Percentiles rank a stretch among this genome's conserved stretches.
These are phyloP conservation scores for Tinamus guttatus DNA, from an alignment of 2,113 vertebrate genomes.

Conservation along the genomic window DNA sequence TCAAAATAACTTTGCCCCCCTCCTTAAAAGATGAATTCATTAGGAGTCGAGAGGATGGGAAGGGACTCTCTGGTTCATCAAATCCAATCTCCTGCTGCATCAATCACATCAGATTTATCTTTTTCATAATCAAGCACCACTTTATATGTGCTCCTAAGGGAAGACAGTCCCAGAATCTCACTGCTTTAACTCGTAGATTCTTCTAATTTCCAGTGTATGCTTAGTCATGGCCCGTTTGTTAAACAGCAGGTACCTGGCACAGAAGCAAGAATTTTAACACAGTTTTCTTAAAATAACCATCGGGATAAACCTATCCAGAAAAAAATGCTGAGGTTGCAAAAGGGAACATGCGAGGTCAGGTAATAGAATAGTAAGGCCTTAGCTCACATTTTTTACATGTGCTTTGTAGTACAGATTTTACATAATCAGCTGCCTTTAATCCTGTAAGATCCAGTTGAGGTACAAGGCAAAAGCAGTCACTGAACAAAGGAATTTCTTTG, in stretches of 20 bases:
- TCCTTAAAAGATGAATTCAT: constrained; percentile 5
- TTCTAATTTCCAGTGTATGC: constrained; percentile 43
- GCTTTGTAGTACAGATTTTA: neutral
- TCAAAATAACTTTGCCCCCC: neutral
- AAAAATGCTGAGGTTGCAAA: constrained; percentile 23
- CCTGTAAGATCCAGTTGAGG: neutral
- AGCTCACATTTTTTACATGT: neutral
- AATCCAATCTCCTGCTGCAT: constrained; percentile 42
- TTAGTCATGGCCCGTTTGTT: constrained; percentile 57
- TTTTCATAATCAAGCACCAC: constrained; percentile 54
- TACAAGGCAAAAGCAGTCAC: neutral
- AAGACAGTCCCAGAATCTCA: constrained; percentile 27
- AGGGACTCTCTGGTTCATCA: constrained; percentile 55
- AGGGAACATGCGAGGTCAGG: neutral
- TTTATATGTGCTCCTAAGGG: constrained; percentile 41
- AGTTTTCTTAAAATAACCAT: constrained; percentile 58
- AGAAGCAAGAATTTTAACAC: constrained; percentile 45
- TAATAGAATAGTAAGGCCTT: neutral
- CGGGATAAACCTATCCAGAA: constrained; percentile 1
- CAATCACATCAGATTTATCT: constrained; percentile 55
- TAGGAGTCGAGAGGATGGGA: neutral
- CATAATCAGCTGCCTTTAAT: neutral
- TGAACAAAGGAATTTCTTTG: neutral
- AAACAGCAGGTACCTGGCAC: constrained; percentile 36
- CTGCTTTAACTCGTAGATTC: constrained; percentile 3